Evolutionary conservation across 2,888 invertebrate species (phyloP).

Genomic region (Amphiduros pacificus): DNA sequence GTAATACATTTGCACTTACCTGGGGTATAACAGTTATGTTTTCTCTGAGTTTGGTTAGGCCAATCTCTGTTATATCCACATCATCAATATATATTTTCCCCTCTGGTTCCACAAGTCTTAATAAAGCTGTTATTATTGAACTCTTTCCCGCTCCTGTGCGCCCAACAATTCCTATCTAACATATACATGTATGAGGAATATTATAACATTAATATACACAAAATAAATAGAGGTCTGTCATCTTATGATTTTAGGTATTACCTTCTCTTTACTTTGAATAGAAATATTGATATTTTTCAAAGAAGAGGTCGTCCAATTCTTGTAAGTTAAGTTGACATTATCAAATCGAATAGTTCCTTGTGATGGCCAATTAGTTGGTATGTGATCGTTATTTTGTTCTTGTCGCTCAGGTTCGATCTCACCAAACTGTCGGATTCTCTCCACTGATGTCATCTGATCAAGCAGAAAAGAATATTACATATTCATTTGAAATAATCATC

Average conservation of each 20-base stretch:
- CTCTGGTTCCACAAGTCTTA: slow-evolving; percentile 77
- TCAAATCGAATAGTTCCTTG: slow-evolving; percentile 49
- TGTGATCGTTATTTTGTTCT: too few relatives aligned
- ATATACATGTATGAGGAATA: too few relatives aligned
- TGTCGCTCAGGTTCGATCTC: slow-evolving; percentile 72
- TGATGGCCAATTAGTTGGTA: slow-evolving; percentile 58
- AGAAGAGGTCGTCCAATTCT: too few relatives aligned
- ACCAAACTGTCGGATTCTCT: slow-evolving; percentile 79
- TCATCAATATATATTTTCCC: slow-evolving; percentile 82
- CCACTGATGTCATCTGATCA: slow-evolving; percentile 69
- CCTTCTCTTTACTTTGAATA: too few relatives aligned
- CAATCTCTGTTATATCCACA: slow-evolving; percentile 65
- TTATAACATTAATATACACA: too few relatives aligned
- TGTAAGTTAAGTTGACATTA: slow-evolving; percentile 70
- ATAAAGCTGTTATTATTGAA: slow-evolving; percentile 74
- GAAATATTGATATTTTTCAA: too few relatives aligned
- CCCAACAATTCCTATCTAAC: slow-evolving; percentile 72
- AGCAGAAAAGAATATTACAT: too few relatives aligned
- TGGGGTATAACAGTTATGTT: slow-evolving; percentile 78
- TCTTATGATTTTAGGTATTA: too few relatives aligned
- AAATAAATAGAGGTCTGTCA: too few relatives aligned
- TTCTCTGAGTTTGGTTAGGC: slow-evolving; percentile 75
- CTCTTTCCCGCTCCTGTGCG: slow-evolving; percentile 63
- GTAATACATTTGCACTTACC: slow-evolving; percentile 4
- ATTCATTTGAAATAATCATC: too few relatives aligned